A percentile compares a stretch with the other conserved stretches of the same genome.
phyloP scores from a whole-genome alignment of 2,797 vertebrate genomes.

The Schizopygopsis pylzovi region DNA sequence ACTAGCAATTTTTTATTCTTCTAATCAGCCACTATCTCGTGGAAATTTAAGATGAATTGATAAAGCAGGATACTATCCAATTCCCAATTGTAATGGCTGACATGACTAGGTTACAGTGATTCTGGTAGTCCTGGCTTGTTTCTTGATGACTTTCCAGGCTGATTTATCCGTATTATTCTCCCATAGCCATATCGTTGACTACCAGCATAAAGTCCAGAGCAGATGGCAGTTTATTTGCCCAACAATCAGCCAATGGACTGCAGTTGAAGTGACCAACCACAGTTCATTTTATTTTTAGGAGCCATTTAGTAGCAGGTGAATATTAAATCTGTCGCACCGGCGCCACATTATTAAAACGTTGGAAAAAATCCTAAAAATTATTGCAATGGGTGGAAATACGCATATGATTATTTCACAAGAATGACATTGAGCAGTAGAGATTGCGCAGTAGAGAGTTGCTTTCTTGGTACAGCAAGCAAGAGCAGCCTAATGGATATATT shows the following conservation, averaged over 20 bases:
- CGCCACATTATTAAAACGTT: not conserved
- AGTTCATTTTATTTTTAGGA: not conserved
- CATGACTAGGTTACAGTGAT: not conserved
- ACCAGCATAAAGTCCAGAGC: not conserved
- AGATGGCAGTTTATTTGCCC: not conserved
- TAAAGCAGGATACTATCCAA: not conserved
- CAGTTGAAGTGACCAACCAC: not conserved
- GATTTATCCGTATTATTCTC: not conserved
- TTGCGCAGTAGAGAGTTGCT: not conserved
- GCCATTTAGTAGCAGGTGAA: not conserved
- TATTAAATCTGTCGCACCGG: not conserved
- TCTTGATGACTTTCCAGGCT: not conserved
- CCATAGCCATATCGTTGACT: not conserved
- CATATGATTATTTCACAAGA: not conserved
- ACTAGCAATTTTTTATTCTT: conserved; percentile 18
- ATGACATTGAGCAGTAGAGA: not conserved
- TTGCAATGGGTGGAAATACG: not conserved
- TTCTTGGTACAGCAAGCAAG: not conserved
- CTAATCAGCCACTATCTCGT: not conserved
- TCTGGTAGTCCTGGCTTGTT: conserved; percentile 10
- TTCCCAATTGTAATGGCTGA: not conserved
- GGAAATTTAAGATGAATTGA: not conserved
- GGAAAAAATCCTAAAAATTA: not conserved
- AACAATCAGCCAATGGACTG: conserved; percentile 5
- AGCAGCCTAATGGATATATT: not conserved